phyloP scores from a whole-genome alignment of 2,888 invertebrate genomes.

The Machimus atricapillus region DNA sequence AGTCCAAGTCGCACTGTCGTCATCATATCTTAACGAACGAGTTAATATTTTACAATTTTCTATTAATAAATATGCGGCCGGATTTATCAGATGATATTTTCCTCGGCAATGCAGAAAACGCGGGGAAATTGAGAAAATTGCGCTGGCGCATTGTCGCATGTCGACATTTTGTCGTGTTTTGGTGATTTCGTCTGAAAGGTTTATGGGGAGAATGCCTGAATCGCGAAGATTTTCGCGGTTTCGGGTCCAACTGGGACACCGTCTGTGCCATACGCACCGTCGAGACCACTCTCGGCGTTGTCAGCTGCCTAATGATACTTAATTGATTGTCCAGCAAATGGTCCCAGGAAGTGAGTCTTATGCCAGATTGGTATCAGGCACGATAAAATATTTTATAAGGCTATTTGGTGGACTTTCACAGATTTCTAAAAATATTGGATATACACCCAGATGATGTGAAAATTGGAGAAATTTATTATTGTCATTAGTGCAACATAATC shows the following conservation, averaged over 20 bases:
- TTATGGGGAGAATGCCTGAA: background rate
- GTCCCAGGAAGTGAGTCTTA: background rate
- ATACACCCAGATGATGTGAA: background rate
- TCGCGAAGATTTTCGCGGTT: background rate
- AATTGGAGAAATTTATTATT: background rate
- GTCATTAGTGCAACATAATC: background rate
- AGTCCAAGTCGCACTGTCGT: conserved; percentile 46
- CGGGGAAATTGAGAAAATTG: conserved; percentile 17
- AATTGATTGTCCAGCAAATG: background rate
- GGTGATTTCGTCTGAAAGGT: background rate
- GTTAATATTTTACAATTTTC: conserved; percentile 63
- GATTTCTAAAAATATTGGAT: background rate
- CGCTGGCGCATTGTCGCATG: background rate
- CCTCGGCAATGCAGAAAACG: background rate
- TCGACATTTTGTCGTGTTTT: background rate
- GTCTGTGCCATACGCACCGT: background rate
- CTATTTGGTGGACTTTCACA: background rate
- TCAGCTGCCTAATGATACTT: background rate
- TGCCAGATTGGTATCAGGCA: background rate
- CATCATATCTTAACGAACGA: conserved; percentile 59
- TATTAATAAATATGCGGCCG: conserved; percentile 58
- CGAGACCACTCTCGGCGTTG: background rate
- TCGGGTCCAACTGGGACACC: background rate
- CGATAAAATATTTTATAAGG: background rate
- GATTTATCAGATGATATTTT: conserved; percentile 32